Conservation (phyloP, 2,888 invertebrate species). For the Brachyptera putata region DNA sequence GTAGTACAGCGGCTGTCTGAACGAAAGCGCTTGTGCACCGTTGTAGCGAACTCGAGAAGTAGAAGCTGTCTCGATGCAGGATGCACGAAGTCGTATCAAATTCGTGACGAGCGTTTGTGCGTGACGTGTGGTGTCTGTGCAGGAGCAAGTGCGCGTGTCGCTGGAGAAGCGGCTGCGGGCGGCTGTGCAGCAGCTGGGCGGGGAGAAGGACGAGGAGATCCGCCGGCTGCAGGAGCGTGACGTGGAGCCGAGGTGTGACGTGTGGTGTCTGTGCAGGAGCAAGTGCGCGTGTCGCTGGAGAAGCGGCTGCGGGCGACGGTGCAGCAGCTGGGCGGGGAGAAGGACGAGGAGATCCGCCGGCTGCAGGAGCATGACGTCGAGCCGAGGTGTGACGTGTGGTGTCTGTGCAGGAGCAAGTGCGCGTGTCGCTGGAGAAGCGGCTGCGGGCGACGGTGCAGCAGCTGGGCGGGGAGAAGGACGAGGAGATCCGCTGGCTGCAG, state of each 20-base stretch:
- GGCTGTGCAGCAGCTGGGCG: slow-evolving; percentile 64
- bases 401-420: slow-evolving; percentile 60
- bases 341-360: slow-evolving; percentile 70
- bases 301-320: slow-evolving; percentile 75
- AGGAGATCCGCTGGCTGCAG: slow-evolving; percentile 67
- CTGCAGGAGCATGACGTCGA: slow-evolving; percentile 74
- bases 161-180: slow-evolving; percentile 78
- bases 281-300: slow-evolving; percentile 67
- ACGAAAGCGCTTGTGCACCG: too few relatives aligned
- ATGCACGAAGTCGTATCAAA: too few relatives aligned
- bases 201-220: slow-evolving; percentile 75
- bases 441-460: too few relatives aligned
- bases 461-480: too few relatives aligned
- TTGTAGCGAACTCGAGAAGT: too few relatives aligned
- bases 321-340: slow-evolving; percentile 68
- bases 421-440: slow-evolving; percentile 70
- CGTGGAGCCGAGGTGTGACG: slow-evolving; percentile 69
- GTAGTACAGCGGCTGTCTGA: too few relatives aligned
- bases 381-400: too few relatives aligned
- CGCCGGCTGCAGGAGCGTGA: slow-evolving; percentile 71
- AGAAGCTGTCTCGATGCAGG: too few relatives aligned
- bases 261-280: too few relatives aligned
- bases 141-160: slow-evolving; percentile 66
- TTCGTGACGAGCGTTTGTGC: too few relatives aligned
- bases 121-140: too few relatives aligned